A percentile compares a stretch with the other conserved stretches of the same genome.
Evolutionary conservation across 2,113 vertebrate genomes (phyloP).

Genomic region (Pyrgilauda ruficollis): DNA sequence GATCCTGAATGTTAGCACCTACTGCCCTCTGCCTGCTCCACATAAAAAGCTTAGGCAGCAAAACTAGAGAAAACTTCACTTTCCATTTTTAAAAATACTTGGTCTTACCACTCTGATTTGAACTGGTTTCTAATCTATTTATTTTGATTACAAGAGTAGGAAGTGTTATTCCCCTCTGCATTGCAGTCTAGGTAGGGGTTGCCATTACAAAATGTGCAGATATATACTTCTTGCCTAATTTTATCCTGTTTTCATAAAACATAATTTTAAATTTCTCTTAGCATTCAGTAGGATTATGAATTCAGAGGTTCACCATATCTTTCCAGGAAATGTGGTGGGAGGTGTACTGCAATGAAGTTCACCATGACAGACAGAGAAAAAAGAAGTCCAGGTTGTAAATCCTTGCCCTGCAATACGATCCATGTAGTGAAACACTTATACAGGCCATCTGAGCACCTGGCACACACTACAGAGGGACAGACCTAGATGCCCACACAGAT

Average conservation of each 20-base stretch:
- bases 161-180: background rate
- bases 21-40: slow-evolving; percentile 43
- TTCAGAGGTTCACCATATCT: background rate
- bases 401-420: background rate
- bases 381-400: background rate
- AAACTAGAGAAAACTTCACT: background rate
- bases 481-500: background rate
- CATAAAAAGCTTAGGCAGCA: background rate
- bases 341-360: background rate
- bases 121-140: background rate
- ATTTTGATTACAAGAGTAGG: background rate
- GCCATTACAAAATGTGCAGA: background rate
- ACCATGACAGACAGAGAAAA: background rate
- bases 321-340: background rate
- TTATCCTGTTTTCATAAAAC: background rate
- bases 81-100: background rate
- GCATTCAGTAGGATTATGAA: background rate
- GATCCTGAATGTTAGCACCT: slow-evolving; percentile 6
- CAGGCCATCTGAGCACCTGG: background rate
- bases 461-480: background rate
- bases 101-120: background rate
- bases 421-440: background rate
- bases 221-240: background rate
- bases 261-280: background rate
- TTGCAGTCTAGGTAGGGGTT: background rate